Percentiles rank a stretch among this genome's conserved stretches.
Conservation (phyloP, 2,888 invertebrate species). For the Pemphredon lugubris region DNA sequence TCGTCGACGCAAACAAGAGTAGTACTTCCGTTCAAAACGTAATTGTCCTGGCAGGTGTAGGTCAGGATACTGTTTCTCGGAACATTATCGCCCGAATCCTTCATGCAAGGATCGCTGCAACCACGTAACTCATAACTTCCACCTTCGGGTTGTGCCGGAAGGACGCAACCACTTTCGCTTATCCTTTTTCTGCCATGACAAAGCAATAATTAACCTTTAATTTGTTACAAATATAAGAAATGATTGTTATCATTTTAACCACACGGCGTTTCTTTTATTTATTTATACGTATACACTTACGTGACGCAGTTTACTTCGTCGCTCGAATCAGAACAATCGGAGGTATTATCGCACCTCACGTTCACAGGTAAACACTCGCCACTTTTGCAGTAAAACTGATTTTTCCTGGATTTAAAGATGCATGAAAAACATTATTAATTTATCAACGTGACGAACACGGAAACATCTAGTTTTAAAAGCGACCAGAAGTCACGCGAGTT, state of each 20-base stretch:
- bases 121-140: conserved; percentile 62
- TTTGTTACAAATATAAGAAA: neutral
- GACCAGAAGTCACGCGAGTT: no score
- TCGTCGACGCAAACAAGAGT: conserved; percentile 64
- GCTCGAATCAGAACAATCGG: conserved; percentile 58
- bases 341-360: conserved; percentile 49
- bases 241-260: neutral
- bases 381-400: conserved; percentile 52
- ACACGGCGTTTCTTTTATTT: no score
- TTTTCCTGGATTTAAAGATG: conserved; percentile 45
- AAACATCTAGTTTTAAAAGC: no score
- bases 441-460: no score
- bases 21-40: conserved; percentile 62
- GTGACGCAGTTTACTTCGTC: conserved; percentile 47
- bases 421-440: no score
- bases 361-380: conserved; percentile 57
- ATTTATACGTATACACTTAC: conserved; percentile 32
- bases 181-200: neutral
- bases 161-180: conserved; percentile 50
- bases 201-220: neutral
- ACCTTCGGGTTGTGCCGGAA: conserved; percentile 62
- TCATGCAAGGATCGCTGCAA: conserved; percentile 61
- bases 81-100: conserved; percentile 64
- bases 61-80: conserved; percentile 63
- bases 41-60: conserved; percentile 68